Percentiles rank a stretch among this genome's conserved stretches.
Conservation (phyloP, 37 sponge, comb jelly and placozoan genomes). For the Chondrosia reniformis region DNA sequence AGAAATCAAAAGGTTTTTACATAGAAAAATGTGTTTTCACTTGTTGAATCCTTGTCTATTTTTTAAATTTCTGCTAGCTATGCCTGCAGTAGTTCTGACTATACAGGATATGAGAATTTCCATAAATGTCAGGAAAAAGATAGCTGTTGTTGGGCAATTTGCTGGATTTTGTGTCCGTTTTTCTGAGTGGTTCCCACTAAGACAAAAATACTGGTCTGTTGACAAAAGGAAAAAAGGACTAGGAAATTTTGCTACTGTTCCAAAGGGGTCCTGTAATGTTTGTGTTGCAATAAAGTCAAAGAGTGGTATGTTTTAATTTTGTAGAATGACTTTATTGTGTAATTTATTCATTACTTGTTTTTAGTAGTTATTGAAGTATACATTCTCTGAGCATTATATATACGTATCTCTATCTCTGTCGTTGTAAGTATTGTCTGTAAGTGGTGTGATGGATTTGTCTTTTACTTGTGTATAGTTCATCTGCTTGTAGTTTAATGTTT, state of each 20-base stretch:
- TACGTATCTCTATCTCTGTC: too few relatives aligned
- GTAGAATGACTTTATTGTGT: too few relatives aligned
- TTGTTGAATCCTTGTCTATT: background rate
- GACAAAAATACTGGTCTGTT: constrained; percentile 65
- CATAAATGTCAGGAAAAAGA: constrained; percentile 53
- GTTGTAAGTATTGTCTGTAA: too few relatives aligned
- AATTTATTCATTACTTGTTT: too few relatives aligned
- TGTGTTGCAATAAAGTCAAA: constrained; percentile 29
- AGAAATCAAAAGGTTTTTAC: background rate
- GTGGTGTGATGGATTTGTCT: too few relatives aligned
- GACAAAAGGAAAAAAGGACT: constrained; percentile 44
- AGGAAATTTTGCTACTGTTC: constrained; percentile 40
- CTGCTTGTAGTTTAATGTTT: too few relatives aligned
- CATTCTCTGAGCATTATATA: too few relatives aligned
- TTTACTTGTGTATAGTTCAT: too few relatives aligned
- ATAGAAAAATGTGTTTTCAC: background rate
- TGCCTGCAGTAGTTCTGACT: constrained; percentile 71
- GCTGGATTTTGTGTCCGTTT: constrained; percentile 62
- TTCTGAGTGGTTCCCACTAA: constrained; percentile 58
- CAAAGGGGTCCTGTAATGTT: constrained; percentile 29
- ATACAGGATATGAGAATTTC: constrained; percentile 70
- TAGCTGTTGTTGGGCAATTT: constrained; percentile 57
- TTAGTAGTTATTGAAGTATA: too few relatives aligned
- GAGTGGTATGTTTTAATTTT: constrained; percentile 14
- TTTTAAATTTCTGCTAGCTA: background rate